phyloP scores from a whole-genome alignment of 2,888 invertebrate species.

The Eucera pruinosa region DNA sequence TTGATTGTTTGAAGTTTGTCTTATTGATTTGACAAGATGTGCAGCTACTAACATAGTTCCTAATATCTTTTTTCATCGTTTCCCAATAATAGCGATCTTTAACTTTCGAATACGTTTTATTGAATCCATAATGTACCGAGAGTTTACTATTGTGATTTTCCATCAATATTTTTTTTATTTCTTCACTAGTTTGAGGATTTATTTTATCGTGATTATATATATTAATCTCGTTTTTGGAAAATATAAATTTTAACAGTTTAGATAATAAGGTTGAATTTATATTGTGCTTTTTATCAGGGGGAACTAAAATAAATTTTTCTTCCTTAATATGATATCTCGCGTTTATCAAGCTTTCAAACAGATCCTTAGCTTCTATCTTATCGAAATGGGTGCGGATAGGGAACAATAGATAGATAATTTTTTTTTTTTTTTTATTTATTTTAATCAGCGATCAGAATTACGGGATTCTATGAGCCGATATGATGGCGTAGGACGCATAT shows the following conservation, averaged over 20 bases:
- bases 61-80: slow-evolving; percentile 13
- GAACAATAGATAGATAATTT: neutral
- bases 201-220: neutral
- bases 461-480: no score
- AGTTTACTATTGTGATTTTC: slow-evolving; percentile 20
- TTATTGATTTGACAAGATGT: slow-evolving; percentile 19
- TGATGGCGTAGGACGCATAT: no score
- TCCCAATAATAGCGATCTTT: slow-evolving; percentile 15
- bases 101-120: slow-evolving; percentile 12
- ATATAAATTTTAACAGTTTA: slow-evolving; percentile 33
- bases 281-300: neutral
- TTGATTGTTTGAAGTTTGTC: slow-evolving; percentile 18
- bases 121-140: slow-evolving; percentile 1
- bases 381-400: neutral
- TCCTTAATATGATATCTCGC: neutral
- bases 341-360: slow-evolving; percentile 14
- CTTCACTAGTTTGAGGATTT: neutral
- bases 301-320: slow-evolving; percentile 9
- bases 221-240: slow-evolving; percentile 4
- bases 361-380: slow-evolving; percentile 13
- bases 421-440: no score
- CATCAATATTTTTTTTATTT: neutral
- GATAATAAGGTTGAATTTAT: slow-evolving; percentile 7
- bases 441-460: no score
- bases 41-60: slow-evolving; percentile 5